These are phyloP conservation scores for Gymnocephalus cernua DNA, from an alignment of 2,113 vertebrate species.

Conservation along the genomic window DNA sequence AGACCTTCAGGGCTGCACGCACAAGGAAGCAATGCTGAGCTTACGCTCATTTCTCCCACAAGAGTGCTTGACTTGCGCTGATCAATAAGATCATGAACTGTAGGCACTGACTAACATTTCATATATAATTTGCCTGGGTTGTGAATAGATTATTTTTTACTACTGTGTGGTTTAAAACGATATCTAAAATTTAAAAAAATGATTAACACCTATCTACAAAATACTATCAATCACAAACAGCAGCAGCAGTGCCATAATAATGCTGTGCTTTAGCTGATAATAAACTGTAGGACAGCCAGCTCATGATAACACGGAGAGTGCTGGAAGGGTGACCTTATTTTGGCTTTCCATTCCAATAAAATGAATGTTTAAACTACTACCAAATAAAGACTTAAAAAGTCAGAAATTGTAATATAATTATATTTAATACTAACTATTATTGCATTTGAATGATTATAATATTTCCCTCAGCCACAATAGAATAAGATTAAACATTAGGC, in stretches of 20 bases:
- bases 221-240: background rate
- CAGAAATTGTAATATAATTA: background rate
- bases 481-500: background rate
- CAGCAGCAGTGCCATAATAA: background rate
- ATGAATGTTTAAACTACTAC: background rate
- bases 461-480: background rate
- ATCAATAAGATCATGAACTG: conserved; percentile 75
- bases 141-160: conserved; percentile 39
- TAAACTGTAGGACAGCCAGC: conserved; percentile 1
- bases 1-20: conserved; percentile 63
- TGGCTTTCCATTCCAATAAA: background rate
- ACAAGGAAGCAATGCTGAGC: conserved; percentile 48
- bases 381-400: background rate
- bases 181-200: background rate
- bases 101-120: conserved; percentile 61
- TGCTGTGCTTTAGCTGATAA: background rate
- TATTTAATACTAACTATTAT: conserved; percentile 1
- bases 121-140: conserved; percentile 48
- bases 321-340: conserved; percentile 18
- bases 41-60: conserved; percentile 39
- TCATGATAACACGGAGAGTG: conserved; percentile 7
- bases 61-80: conserved; percentile 42
- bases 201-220: conserved; percentile 2
- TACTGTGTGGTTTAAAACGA: background rate
- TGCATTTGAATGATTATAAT: background rate